These are phyloP conservation scores for Passer domesticus DNA, from an alignment of 2,113 vertebrate genomes.

Conservation along the genomic window DNA sequence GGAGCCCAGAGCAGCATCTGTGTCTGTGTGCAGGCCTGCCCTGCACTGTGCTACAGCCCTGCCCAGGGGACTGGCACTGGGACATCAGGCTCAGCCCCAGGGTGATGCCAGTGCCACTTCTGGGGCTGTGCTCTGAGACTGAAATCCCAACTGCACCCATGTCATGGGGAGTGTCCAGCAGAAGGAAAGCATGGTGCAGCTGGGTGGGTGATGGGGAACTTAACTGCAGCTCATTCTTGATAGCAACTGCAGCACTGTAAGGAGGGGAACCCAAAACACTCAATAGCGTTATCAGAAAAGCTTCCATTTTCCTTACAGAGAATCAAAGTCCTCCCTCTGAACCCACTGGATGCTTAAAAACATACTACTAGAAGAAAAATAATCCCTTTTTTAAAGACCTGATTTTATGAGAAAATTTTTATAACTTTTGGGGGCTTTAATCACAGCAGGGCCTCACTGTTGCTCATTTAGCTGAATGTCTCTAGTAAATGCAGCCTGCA, in stretches of 20 bases:
- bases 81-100: background rate
- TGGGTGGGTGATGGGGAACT: background rate
- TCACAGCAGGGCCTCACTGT: background rate
- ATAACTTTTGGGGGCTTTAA: background rate
- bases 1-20: background rate
- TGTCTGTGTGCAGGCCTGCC: background rate
- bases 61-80: background rate
- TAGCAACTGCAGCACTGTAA: background rate
- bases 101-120: too few relatives aligned
- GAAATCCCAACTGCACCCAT: background rate
- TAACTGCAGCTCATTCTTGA: background rate
- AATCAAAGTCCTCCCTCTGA: background rate
- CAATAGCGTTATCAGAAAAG: background rate
- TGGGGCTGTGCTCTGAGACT: background rate
- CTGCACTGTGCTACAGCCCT: background rate
- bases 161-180: background rate
- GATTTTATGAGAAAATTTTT: background rate
- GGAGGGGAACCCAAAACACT: background rate
- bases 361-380: background rate
- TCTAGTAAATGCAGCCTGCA: background rate
- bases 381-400: background rate
- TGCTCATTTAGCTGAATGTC: background rate
- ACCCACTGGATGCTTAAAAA: background rate
- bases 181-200: background rate
- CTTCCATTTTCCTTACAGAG: background rate